Conservation (phyloP, 2,113 vertebrate genomes). For the Scolopax mira region DNA sequence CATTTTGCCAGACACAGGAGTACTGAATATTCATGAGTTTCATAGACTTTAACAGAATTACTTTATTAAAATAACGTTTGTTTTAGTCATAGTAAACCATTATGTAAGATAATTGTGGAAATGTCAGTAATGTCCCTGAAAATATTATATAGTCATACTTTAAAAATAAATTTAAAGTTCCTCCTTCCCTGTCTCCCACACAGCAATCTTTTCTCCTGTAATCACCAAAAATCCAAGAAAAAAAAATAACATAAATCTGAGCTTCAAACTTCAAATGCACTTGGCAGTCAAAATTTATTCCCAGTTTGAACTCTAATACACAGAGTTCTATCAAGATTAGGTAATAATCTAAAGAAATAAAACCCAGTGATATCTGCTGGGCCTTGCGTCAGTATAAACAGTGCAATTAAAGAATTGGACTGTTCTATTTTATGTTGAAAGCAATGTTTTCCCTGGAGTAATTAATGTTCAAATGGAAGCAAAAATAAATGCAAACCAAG, state of each 20-base stretch:
- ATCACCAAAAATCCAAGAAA: not conserved
- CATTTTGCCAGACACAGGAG: not conserved
- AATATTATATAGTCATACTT: not conserved
- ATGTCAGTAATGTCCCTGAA: not conserved
- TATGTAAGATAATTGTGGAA: not conserved
- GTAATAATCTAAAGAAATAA: not conserved
- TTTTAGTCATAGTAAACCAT: not conserved
- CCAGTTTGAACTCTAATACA: not conserved
- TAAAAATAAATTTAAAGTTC: not conserved
- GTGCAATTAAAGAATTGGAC: constrained; percentile 13
- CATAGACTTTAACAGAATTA: not conserved
- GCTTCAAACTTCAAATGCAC: not conserved
- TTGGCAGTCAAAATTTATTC: not conserved
- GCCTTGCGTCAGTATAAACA: not conserved
- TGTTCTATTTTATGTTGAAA: not conserved
- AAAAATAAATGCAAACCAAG: not conserved
- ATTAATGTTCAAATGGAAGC: not conserved
- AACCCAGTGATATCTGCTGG: not conserved
- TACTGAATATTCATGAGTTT: not conserved
- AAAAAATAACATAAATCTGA: not conserved
- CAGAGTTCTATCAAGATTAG: not conserved
- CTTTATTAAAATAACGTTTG: not conserved
- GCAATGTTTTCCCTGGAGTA: not conserved
- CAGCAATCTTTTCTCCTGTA: not conserved
- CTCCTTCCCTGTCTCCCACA: not conserved